phyloP scores from a whole-genome alignment of 2,888 invertebrate genomes.

The Smittia aterrima region DNA sequence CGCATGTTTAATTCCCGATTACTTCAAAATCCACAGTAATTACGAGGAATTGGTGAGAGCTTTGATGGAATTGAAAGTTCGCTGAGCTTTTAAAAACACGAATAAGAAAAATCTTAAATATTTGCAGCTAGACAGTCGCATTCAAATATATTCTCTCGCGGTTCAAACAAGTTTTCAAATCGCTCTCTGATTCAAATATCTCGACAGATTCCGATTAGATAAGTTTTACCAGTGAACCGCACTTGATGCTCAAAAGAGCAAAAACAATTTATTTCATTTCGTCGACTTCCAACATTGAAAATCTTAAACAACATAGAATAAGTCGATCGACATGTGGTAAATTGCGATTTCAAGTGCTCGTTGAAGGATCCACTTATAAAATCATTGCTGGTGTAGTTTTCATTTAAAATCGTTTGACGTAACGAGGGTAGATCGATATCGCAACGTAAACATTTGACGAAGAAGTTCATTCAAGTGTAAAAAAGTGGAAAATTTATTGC shows the following conservation, averaged over 20 bases:
- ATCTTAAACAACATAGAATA: too few relatives aligned
- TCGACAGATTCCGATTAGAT: neutral
- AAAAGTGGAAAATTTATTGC: constrained; percentile 13
- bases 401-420: constrained; percentile 4
- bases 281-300: too few relatives aligned
- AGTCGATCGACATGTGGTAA: constrained; percentile 32
- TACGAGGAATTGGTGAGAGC: too few relatives aligned
- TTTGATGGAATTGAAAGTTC: too few relatives aligned
- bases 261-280: neutral
- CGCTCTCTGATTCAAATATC: neutral
- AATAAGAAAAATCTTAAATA: too few relatives aligned
- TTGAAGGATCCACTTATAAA: constrained; percentile 24
- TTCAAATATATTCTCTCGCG: too few relatives aligned
- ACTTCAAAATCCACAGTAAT: too few relatives aligned
- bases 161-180: too few relatives aligned
- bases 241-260: constrained; percentile 7
- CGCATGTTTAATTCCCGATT: too few relatives aligned
- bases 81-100: too few relatives aligned
- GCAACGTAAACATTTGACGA: constrained; percentile 15
- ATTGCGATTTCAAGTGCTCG: constrained; percentile 27
- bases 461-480: constrained; percentile 13
- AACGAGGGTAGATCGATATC: constrained; percentile 22
- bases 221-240: neutral
- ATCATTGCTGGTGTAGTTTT: constrained; percentile 30
- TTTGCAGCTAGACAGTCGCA: too few relatives aligned